Evolutionary conservation across 2,113 vertebrate species (phyloP), one percentile per base, ranked within the genome.

Genomic region (Protomyctophum bolini): DNA sequence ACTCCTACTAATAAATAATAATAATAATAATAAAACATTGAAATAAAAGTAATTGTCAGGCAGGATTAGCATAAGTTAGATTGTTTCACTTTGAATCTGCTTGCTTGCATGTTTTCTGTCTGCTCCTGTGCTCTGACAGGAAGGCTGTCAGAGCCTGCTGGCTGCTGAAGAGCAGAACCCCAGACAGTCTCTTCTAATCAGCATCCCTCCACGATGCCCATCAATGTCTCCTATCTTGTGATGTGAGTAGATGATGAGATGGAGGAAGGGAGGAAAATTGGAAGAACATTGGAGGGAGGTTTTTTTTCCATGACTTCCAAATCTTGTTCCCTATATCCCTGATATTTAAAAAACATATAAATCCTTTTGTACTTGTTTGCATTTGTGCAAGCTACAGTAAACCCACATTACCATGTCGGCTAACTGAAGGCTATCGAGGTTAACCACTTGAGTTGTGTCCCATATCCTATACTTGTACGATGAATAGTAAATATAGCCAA

Each of bases 111-210:
- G 54, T 56, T 10, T 12, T 57, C 58, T 58, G 47, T 68, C 21
- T 48, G 54, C 48, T 63, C 63, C 29, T 2, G 48, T 69, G 67
- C 11, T 41, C 55, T n/a, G 10, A 72, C 60, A 66, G 15, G n/a
- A 6, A 6, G 4, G 1, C 55, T 46, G 71, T 72, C 61, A 0
- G 67, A 12, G n/a, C 45, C 46, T 9, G 29, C 56, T 12, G 50
- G 28, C 4, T 12, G 58, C 8, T 61, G 68, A 83, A 9, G 61
- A 70, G 54, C 47, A 49, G 56, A 66, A 70, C 62, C 46, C 11
- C 48, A 21, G 77, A 63, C 77, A 75, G 61, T 63, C 69, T 63
- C 69, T 76, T 10, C 46, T 63, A 75, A 77, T 76, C 63, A 56
- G 1, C 69, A 84, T 85, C 68, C 63, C 59, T 55, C 48, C 29